Conservation (phyloP, 2,113 vertebrate species). For the Actinemys pallida region DNA sequence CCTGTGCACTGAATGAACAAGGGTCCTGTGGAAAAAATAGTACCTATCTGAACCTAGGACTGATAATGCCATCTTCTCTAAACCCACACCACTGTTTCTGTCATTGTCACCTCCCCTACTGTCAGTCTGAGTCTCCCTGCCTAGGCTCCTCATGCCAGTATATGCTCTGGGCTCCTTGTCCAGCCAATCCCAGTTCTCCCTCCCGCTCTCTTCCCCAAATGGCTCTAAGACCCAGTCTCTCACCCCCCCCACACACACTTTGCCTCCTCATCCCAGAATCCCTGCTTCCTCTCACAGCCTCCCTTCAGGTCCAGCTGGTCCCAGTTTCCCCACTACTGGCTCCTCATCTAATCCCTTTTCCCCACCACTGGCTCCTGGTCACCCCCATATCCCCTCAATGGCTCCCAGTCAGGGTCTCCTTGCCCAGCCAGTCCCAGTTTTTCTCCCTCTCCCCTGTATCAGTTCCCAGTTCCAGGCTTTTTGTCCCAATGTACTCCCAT, state of each 20-base stretch:
- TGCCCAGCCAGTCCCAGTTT: neutral
- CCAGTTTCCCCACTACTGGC: neutral
- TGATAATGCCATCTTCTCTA: neutral
- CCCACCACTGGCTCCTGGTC: neutral
- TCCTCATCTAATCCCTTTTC: neutral
- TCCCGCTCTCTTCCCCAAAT: neutral
- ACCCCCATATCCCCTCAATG: neutral
- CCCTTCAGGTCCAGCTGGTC: neutral
- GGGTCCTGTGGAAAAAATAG: neutral
- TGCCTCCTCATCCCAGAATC: neutral
- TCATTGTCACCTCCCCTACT: neutral
- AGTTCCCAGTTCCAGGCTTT: neutral
- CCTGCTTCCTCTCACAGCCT: neutral
- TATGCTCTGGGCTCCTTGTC: neutral
- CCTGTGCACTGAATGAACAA: neutral
- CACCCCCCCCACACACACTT: neutral
- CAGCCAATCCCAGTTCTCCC: neutral
- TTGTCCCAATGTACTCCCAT: neutral
- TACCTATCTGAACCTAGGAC: neutral
- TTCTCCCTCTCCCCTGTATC: neutral
- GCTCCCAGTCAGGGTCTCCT: neutral
- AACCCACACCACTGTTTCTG: neutral
- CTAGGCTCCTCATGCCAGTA: neutral
- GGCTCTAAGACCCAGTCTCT: neutral
- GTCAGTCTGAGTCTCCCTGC: neutral